Evolutionary conservation across 2,797 vertebrate species (phyloP).

Genomic region (Etheostoma nigrum): DNA sequence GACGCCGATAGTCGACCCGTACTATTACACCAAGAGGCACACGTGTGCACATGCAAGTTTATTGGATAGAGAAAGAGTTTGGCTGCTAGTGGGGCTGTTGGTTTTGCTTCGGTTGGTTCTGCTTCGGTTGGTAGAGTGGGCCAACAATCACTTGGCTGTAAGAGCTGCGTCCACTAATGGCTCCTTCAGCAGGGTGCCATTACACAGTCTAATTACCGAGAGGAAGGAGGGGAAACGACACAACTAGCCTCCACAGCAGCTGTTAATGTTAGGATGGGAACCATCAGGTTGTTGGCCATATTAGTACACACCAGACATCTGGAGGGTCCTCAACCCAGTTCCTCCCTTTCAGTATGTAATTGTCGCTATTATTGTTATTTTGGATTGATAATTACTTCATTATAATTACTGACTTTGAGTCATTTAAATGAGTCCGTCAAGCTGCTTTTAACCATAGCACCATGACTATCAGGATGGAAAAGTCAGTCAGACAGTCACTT

Average conservation of each 20-base stretch:
- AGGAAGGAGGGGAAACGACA: slow-evolving; percentile 1
- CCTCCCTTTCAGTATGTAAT: neutral
- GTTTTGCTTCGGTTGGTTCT: slow-evolving; percentile 36
- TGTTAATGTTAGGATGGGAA: slow-evolving; percentile 5
- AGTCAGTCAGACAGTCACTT: neutral
- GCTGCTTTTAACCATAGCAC: neutral
- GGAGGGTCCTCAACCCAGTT: neutral
- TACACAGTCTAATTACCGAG: slow-evolving; percentile 51
- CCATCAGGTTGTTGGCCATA: neutral
- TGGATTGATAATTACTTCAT: no score
- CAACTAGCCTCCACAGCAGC: slow-evolving; percentile 12
- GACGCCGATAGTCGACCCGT: no score
- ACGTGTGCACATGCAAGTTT: neutral
- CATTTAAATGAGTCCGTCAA: no score
- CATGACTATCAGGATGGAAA: neutral
- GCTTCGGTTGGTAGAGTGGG: slow-evolving; percentile 12
- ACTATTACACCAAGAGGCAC: neutral
- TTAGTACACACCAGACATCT: neutral
- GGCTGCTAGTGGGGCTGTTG: slow-evolving; percentile 2
- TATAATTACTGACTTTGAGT: no score
- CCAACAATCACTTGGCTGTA: slow-evolving; percentile 30
- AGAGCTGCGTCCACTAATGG: slow-evolving; percentile 31
- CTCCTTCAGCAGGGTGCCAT: slow-evolving; percentile 37
- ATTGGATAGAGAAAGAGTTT: slow-evolving; percentile 20
- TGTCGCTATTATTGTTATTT: neutral